Evolutionary conservation across 2,797 vertebrate genomes (phyloP).

Genomic region (Catamblyrhynchus diadema): DNA sequence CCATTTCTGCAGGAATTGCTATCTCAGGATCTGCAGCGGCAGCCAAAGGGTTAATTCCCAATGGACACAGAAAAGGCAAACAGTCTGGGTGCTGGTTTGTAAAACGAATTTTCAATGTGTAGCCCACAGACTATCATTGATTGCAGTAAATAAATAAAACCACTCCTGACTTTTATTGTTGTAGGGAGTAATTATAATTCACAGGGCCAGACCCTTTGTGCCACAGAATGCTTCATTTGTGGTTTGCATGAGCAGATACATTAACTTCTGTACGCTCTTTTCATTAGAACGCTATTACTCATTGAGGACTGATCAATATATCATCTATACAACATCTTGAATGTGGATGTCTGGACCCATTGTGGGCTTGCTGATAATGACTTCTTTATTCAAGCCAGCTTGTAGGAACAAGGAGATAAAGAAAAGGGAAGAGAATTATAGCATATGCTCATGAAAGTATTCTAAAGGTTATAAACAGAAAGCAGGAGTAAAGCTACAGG

Average conservation of each 20-base stretch:
- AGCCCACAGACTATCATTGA: slow-evolving; percentile 72
- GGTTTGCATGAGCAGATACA: slow-evolving; percentile 87
- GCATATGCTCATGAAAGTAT: slow-evolving; percentile 83
- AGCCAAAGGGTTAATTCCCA: slow-evolving; percentile 58
- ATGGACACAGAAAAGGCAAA: slow-evolving; percentile 33
- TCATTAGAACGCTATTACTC: slow-evolving; percentile 90
- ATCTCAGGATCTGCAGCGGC: background rate
- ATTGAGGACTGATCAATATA: slow-evolving; percentile 92
- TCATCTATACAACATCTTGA: slow-evolving; percentile 94
- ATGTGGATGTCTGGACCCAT: slow-evolving; percentile 90
- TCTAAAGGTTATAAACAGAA: slow-evolving; percentile 85
- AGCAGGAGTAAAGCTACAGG: slow-evolving; percentile 62
- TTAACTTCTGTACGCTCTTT: slow-evolving; percentile 85
- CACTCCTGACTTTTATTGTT: slow-evolving; percentile 88
- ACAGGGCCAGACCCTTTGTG: slow-evolving; percentile 83
- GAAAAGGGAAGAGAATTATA: slow-evolving; percentile 87
- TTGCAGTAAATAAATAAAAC: slow-evolving; percentile 84
- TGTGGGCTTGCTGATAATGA: slow-evolving; percentile 92
- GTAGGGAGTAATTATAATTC: slow-evolving; percentile 86
- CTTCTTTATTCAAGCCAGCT: slow-evolving; percentile 92
- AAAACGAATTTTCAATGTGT: slow-evolving; percentile 68
- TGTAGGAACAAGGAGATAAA: slow-evolving; percentile 97
- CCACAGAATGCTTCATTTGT: slow-evolving; percentile 86
- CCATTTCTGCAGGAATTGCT: background rate
- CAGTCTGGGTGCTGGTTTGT: slow-evolving; percentile 55